A percentile compares a stretch with the other conserved stretches of the same genome.
phyloP scores from a whole-genome alignment of 1,140 invertebrate species.

The Hestina assimilis region DNA sequence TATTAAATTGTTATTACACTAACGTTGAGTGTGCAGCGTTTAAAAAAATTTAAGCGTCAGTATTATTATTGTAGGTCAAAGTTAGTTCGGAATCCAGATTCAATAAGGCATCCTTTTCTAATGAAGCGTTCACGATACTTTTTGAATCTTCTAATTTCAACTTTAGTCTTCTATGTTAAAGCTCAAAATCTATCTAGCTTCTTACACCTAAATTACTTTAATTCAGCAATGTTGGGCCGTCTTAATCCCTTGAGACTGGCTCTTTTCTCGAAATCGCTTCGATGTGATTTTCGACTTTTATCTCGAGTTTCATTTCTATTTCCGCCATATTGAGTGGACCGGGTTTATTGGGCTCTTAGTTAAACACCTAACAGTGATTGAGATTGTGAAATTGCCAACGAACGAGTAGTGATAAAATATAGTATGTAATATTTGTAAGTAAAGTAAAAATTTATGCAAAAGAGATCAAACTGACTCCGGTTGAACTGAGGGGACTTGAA shows the following conservation, averaged over 20 bases:
- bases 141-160: background rate
- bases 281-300: slow-evolving; percentile 38
- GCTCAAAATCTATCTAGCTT: slow-evolving; percentile 22
- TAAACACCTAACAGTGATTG: background rate
- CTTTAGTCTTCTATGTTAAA: background rate
- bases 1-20: too few relatives aligned
- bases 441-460: background rate
- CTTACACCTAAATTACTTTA: slow-evolving; percentile 33
- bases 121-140: slow-evolving; percentile 3
- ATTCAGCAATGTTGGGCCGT: slow-evolving; percentile 26
- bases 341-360: slow-evolving; percentile 25
- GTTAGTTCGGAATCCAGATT: background rate
- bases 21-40: too few relatives aligned
- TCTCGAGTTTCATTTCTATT: slow-evolving; percentile 33
- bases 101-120: slow-evolving; percentile 18
- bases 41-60: background rate
- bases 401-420: background rate
- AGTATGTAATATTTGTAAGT: background rate
- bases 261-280: slow-evolving; percentile 28
- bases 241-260: slow-evolving; percentile 33
- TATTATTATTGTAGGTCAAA: background rate
- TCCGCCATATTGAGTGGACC: slow-evolving; percentile 27
- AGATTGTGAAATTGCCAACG: background rate
- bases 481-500: too few relatives aligned
- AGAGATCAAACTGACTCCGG: too few relatives aligned